phyloP scores from a whole-genome alignment of 2,797 vertebrate species.

The Chelon labrosus region DNA sequence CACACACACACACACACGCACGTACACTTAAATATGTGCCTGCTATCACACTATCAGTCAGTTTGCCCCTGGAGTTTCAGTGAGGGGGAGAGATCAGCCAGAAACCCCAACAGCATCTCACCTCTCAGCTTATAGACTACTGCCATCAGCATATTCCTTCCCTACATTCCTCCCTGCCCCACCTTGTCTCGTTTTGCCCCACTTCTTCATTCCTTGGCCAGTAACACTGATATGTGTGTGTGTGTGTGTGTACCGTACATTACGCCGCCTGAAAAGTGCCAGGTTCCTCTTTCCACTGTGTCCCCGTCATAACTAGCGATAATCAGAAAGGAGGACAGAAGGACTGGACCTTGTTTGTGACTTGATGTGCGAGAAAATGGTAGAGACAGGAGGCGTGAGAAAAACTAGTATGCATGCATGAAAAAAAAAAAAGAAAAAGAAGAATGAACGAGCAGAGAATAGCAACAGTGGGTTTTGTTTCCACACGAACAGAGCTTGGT shows the following conservation, averaged over 20 bases:
- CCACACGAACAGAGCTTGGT: not conserved
- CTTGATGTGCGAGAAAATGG: conserved; percentile 1
- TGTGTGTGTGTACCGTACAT: conserved; percentile 12
- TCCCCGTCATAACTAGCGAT: conserved; percentile 55
- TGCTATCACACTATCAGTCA: conserved; percentile 33
- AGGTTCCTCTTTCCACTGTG: conserved; percentile 37
- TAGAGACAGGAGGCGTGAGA: not conserved
- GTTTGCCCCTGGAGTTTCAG: conserved; percentile 53
- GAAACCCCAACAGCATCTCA: conserved; percentile 46
- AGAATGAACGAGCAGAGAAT: conserved; percentile 4
- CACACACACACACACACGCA: conserved; percentile 11
- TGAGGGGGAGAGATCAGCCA: conserved; percentile 42
- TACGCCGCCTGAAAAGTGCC: conserved; percentile 59
- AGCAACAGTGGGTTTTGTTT: conserved; percentile 5
- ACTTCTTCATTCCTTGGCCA: conserved; percentile 45
- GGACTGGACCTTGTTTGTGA: conserved; percentile 18
- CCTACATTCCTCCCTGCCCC: conserved; percentile 12
- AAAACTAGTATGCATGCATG: not conserved
- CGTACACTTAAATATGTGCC: conserved; percentile 46
- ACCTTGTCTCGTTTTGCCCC: conserved; percentile 28
- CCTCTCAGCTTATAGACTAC: conserved; percentile 53
- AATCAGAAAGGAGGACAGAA: conserved; percentile 42
- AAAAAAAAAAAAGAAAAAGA: not conserved
- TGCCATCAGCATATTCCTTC: conserved; percentile 63
- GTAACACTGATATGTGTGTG: not conserved